Evolutionary conservation across 1,140 invertebrate genomes (phyloP), one percentile per base, ranked within the genome.

Genomic region (Apis laboriosa): DNA sequence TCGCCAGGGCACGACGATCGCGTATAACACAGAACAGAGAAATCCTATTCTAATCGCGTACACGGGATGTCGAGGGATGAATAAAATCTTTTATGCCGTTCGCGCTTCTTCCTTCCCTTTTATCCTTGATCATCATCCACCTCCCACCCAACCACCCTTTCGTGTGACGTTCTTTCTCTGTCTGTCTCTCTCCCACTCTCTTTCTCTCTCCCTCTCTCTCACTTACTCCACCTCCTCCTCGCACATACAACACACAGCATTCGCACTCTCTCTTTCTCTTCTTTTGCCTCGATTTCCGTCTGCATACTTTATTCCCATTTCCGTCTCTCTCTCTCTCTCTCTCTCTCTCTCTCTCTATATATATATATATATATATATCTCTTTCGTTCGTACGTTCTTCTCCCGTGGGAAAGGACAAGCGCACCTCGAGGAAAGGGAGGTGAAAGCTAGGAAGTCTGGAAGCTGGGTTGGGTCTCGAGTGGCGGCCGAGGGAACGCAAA

Each of bases 1-100:
- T 87, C 70, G 78, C 76, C 78, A 78, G 83, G 83, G 63, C 83
- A 82, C 78, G 73, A 60, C 86, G 80, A 76, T 81, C 78, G 67
- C 70, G 24, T n/a, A 70, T 17, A 74, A 84, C n/a, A 74, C n/a
- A 28, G 68, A 64, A 78, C 56, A n/a, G 51, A 63, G 58, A 28
- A 61, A 78, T 71, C 58, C 51, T 70, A 70, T 70, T 77, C 58
- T 9, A 43, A 78, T 71, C 34, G 66, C 9, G 49, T 63, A 49
- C 28, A 11, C 19, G 28, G 19, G 24, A 70, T 24, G 11, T 8
- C 24, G 5, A 63, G 9, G 7, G 49, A 77, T 12, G 58, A 60
- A 78, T 68, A 71, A 28, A 77, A 49, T 55, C 58, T 53, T 82
- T 70, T 21, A 13, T 24, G 5, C 28, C 74, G 28, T 56, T 77